Evolutionary conservation across 1,140 invertebrate species (phyloP).

Genomic region (Brachionus plicatilis): DNA sequence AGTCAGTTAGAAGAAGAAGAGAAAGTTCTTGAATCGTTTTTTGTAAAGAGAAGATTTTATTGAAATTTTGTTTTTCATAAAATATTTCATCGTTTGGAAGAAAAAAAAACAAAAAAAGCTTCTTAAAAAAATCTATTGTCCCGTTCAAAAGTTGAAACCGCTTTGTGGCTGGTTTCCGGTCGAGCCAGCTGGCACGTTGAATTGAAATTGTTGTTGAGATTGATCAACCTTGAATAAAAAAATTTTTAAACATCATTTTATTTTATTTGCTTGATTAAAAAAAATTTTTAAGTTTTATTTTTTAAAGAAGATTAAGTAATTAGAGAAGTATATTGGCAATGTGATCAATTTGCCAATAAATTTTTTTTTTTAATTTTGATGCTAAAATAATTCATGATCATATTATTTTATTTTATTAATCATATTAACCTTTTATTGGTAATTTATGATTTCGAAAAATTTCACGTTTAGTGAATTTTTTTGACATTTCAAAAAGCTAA

Average conservation of each 20-base stretch:
- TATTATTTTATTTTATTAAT: too few species aligned
- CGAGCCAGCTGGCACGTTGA: conserved; percentile 15
- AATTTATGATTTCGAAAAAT: too few species aligned
- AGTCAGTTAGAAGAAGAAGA: background rate
- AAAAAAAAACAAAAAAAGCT: conserved; percentile 10
- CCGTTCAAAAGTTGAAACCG: conserved; percentile 27
- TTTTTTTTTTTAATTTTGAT: too few species aligned
- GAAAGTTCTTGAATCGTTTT: background rate
- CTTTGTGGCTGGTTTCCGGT: conserved; percentile 2
- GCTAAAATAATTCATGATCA: too few species aligned
- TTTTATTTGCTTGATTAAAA: background rate
- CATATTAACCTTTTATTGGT: too few species aligned
- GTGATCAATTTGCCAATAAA: too few species aligned
- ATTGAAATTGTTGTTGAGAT: conserved; percentile 29
- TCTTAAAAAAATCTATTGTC: background rate
- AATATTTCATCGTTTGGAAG: background rate
- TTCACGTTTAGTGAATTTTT: too few species aligned
- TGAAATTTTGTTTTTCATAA: conserved; percentile 18
- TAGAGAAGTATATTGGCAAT: too few species aligned
- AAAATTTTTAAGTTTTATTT: background rate
- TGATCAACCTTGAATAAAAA: background rate
- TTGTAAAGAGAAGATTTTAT: conserved; percentile 2
- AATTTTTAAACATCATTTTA: background rate
- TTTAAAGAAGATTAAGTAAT: too few species aligned
- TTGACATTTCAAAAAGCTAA: too few species aligned